Conservation (phyloP, 1,140 invertebrate species). For the Scaptomyza hsui region DNA sequence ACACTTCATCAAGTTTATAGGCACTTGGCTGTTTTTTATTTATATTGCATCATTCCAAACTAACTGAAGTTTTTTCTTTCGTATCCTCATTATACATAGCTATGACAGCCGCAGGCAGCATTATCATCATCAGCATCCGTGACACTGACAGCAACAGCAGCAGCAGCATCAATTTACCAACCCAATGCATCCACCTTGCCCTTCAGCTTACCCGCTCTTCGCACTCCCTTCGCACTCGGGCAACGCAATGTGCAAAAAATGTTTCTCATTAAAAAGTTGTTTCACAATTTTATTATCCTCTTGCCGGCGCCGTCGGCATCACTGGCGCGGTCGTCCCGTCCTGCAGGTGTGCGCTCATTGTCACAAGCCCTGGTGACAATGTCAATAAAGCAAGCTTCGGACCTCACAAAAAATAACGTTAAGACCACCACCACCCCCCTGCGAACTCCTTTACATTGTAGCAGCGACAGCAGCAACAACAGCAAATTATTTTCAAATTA, state of each 20-base stretch:
- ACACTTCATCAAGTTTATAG: not conserved
- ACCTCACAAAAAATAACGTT: constrained; percentile 23
- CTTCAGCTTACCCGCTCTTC: too few relatives aligned
- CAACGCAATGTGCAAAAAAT: constrained; percentile 75
- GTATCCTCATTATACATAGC: constrained; percentile 1
- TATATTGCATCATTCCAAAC: constrained; percentile 12
- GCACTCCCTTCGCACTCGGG: constrained; percentile 9
- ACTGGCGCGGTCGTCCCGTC: constrained; percentile 16
- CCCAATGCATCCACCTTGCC: not conserved
- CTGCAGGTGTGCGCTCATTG: constrained; percentile 64
- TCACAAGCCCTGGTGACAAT: constrained; percentile 69
- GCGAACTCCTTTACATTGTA: not conserved
- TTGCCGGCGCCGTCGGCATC: constrained; percentile 24
- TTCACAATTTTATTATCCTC: constrained; percentile 78
- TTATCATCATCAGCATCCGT: constrained; percentile 12
- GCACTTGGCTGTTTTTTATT: constrained; percentile 1
- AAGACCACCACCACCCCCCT: not conserved
- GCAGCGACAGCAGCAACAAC: constrained; percentile 37
- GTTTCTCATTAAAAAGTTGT: constrained; percentile 80
- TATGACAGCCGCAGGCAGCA: constrained; percentile 13
- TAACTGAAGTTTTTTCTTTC: constrained; percentile 9
- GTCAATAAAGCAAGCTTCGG: constrained; percentile 76
- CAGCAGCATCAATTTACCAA: constrained; percentile 23
- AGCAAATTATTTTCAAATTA: constrained; percentile 78
- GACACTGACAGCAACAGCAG: constrained; percentile 26